Evolutionary conservation across 2,113 vertebrate species (phyloP).

Genomic region (Myiozetetes cayanensis): DNA sequence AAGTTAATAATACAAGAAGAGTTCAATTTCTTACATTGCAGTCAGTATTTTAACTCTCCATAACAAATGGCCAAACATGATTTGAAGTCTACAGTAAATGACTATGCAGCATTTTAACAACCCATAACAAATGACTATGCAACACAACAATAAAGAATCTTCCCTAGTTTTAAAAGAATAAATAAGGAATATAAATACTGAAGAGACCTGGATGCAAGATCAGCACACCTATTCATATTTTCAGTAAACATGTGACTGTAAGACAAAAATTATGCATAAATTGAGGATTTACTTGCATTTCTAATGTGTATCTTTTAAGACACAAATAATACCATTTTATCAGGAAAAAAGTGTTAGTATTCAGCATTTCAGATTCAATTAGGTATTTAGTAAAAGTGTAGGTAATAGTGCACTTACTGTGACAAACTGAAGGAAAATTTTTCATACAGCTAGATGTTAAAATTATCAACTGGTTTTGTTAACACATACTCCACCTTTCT

Average conservation of each 20-base stretch:
- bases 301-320: neutral
- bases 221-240: neutral
- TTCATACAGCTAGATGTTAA: neutral
- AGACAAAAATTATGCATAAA: neutral
- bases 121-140: neutral
- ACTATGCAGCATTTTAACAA: neutral
- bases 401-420: neutral
- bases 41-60: neutral
- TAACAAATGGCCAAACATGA: neutral
- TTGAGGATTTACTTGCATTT: neutral
- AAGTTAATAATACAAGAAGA: neutral
- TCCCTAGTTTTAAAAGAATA: neutral
- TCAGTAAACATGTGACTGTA: neutral
- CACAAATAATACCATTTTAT: neutral
- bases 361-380: neutral
- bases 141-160: neutral
- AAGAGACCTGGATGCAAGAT: neutral
- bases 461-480: neutral
- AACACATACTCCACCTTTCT: neutral
- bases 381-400: neutral
- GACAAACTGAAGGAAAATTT: neutral
- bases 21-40: neutral
- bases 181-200: neutral
- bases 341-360: neutral
- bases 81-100: neutral